A percentile compares a stretch with the other conserved stretches of the same genome.
Evolutionary conservation across 2,113 vertebrate species (phyloP).

Genomic region (Ammospiza nelsoni): DNA sequence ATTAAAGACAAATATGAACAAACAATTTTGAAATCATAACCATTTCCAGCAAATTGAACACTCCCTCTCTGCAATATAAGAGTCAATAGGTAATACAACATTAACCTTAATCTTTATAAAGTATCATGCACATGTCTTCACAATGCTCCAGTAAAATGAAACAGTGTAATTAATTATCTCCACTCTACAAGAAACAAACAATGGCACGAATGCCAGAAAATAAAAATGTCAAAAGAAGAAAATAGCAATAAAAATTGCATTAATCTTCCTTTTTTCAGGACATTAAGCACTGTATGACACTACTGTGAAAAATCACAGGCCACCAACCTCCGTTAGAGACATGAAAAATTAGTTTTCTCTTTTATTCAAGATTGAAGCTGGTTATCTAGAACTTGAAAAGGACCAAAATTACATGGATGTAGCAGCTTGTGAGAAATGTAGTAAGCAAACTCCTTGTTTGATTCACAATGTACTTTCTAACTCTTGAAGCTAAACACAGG

Average conservation of each 20-base stretch:
- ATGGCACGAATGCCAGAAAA: not conserved
- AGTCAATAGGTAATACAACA: not conserved
- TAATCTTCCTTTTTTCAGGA: not conserved
- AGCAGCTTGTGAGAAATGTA: not conserved
- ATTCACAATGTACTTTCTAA: not conserved
- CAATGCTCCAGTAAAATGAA: not conserved
- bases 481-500: not conserved
- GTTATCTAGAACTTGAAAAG: not conserved
- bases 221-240: not conserved
- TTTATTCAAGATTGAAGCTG: not conserved
- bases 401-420: not conserved
- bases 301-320: not conserved
- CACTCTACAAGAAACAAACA: not conserved
- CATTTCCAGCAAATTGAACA: not conserved
- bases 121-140: not conserved
- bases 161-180: not conserved
- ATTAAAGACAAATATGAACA: not conserved
- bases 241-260: not conserved
- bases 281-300: not conserved
- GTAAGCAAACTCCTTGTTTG: not conserved
- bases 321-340: not conserved
- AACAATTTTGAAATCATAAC: not conserved
- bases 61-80: not conserved
- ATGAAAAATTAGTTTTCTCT: not conserved
- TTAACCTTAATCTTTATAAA: not conserved